Evolutionary conservation across 2,113 vertebrate genomes (phyloP).

Genomic region (Oreochromis spilurus): DNA sequence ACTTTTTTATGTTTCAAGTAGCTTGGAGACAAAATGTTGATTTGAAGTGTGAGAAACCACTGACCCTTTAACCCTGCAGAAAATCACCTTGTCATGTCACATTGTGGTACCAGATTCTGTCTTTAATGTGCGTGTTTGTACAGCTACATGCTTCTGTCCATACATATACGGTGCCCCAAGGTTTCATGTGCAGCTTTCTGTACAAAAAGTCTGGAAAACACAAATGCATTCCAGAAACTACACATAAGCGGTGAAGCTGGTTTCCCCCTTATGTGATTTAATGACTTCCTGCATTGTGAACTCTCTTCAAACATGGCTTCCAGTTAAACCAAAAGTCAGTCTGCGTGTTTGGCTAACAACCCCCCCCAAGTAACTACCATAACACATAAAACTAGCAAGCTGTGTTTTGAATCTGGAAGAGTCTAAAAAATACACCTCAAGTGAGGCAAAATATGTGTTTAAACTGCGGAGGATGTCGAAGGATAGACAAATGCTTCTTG

Average conservation of each 20-base stretch:
- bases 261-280: conserved; percentile 16
- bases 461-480: neutral
- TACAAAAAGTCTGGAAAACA: neutral
- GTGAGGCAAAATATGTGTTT: neutral
- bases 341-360: neutral
- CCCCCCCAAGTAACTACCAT: neutral
- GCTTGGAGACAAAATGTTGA: neutral
- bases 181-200: neutral
- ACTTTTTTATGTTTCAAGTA: neutral
- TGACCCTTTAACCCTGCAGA: neutral
- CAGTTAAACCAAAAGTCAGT: neutral
- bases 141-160: neutral
- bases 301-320: conserved; percentile 3
- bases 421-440: neutral
- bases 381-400: neutral
- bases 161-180: neutral
- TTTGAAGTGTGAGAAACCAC: neutral
- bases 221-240: conserved; percentile 31
- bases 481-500: conserved; percentile 1
- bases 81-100: neutral
- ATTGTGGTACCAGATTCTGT: neutral
- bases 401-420: neutral
- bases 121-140: conserved; percentile 1
- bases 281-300: conserved; percentile 22
- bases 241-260: neutral